Evolutionary conservation across 2,113 vertebrate genomes (phyloP).

Genomic region (Dolichallabes microphthalmus): DNA sequence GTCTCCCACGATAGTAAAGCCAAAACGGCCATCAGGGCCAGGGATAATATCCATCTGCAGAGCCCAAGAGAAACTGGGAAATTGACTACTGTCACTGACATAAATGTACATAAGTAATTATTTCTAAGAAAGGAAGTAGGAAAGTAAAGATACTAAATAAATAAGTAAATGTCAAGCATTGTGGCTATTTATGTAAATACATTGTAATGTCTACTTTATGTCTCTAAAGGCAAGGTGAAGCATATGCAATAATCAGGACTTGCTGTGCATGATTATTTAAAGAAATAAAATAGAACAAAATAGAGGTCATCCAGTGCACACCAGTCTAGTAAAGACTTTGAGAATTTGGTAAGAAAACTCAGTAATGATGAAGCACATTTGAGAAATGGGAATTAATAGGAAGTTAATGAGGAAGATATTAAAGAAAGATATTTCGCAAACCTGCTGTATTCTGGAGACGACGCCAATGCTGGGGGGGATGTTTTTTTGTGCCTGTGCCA

Average conservation of each 20-base stretch:
- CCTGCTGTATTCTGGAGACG: slow-evolving; percentile 82
- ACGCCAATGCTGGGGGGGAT: slow-evolving; percentile 95
- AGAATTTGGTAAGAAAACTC: background rate
- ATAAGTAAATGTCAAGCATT: background rate
- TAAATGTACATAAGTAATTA: background rate
- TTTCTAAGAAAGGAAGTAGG: background rate
- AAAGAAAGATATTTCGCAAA: slow-evolving; percentile 42
- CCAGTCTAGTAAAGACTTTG: background rate
- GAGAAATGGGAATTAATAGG: background rate
- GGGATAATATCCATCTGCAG: slow-evolving; percentile 73
- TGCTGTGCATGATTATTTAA: background rate
- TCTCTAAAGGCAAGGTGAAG: background rate
- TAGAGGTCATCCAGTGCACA: background rate
- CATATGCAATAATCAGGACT: background rate
- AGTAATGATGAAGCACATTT: background rate
- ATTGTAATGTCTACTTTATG: background rate
- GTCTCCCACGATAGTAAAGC: slow-evolving; percentile 77
- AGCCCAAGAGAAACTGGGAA: background rate
- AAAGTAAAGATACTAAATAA: background rate
- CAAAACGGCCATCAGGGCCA: slow-evolving; percentile 69
- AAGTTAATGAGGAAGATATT: background rate
- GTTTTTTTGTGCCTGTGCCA: slow-evolving; percentile 81
- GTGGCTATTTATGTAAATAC: background rate
- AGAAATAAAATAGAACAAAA: background rate
- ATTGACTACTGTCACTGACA: slow-evolving; percentile 1